Percentiles rank a stretch among this genome's conserved stretches.
Evolutionary conservation across 2,888 invertebrate genomes (phyloP).

Genomic region (Ephialtes manifestator): DNA sequence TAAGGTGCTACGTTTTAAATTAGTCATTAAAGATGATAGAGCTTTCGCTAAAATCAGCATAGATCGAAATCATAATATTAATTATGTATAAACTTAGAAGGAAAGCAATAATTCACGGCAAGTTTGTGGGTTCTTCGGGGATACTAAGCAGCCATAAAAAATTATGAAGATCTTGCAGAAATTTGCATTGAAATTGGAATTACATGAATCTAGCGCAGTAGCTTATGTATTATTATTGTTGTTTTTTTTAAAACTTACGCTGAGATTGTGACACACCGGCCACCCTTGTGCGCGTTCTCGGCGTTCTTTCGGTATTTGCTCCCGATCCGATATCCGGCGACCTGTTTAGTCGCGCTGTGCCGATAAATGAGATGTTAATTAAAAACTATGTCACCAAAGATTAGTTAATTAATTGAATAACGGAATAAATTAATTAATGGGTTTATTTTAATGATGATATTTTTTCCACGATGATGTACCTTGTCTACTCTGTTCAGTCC

Average conservation of each 20-base stretch:
- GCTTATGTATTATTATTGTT: too few species aligned
- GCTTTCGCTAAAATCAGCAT: too few species aligned
- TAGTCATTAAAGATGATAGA: too few species aligned
- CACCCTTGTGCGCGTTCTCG: slow-evolving; percentile 89
- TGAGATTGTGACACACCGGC: slow-evolving; percentile 96
- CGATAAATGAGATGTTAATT: slow-evolving; percentile 21
- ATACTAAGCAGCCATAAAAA: too few species aligned
- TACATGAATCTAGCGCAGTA: too few species aligned
- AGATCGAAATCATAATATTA: too few species aligned
- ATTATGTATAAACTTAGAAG: too few species aligned
- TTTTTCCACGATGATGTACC: slow-evolving; percentile 65
- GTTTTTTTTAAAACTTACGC: slow-evolving; percentile 89
- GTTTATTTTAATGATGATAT: background rate
- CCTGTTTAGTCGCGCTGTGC: slow-evolving; percentile 90
- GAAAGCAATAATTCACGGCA: too few species aligned
- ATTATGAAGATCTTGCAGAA: too few species aligned
- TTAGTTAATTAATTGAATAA: slow-evolving; percentile 8
- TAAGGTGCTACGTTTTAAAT: too few species aligned
- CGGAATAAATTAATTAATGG: background rate
- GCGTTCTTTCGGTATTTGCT: slow-evolving; percentile 89
- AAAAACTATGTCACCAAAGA: background rate
- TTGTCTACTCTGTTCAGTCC: slow-evolving; percentile 76
- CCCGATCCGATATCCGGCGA: slow-evolving; percentile 87
- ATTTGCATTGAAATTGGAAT: too few species aligned
- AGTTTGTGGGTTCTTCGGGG: too few species aligned